These are phyloP conservation scores for Seriola dumerili DNA, from an alignment of 2,113 vertebrate genomes.

Conservation along the genomic window DNA sequence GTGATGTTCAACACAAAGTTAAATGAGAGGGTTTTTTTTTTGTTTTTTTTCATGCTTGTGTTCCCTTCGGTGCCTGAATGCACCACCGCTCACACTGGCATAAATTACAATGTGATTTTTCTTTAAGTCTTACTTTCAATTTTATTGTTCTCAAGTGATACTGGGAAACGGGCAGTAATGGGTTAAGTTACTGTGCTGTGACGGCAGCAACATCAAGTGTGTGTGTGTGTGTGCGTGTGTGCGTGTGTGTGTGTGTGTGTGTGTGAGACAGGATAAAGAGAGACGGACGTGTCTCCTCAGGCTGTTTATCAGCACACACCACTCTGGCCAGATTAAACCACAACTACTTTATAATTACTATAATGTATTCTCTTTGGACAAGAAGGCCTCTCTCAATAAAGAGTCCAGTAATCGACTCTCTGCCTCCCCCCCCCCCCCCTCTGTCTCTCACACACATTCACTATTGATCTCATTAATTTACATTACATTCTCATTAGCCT, in stretches of 20 bases:
- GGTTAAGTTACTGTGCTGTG: slow-evolving; percentile 4
- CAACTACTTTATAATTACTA: slow-evolving; percentile 61
- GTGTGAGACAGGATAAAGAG: slow-evolving; percentile 38
- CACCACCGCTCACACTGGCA: slow-evolving; percentile 11
- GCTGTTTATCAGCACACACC: slow-evolving; percentile 65
- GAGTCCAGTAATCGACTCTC: slow-evolving; percentile 56
- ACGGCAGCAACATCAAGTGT: slow-evolving; percentile 19
- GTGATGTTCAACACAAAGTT: neutral
- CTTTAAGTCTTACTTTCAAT: slow-evolving; percentile 1
- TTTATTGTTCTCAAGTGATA: slow-evolving; percentile 34
- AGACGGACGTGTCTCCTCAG: slow-evolving; percentile 19
- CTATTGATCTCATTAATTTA: slow-evolving; percentile 70
- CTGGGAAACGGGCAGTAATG: slow-evolving; percentile 25
- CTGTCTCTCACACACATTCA: neutral
- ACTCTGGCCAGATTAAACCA: slow-evolving; percentile 62
- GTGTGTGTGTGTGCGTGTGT: slow-evolving; percentile 16
- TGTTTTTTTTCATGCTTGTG: neutral
- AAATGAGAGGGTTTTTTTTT: neutral
- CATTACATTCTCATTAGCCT: slow-evolving; percentile 70
- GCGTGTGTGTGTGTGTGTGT: slow-evolving; percentile 7
- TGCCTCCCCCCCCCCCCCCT: neutral
- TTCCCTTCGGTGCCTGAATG: slow-evolving; percentile 1
- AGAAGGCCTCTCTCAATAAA: slow-evolving; percentile 47
- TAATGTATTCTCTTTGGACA: slow-evolving; percentile 55
- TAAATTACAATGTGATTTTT: slow-evolving; percentile 1